Evolutionary conservation across 2,888 invertebrate genomes (phyloP).

Genomic region (Stenchaetothrips biformis): DNA sequence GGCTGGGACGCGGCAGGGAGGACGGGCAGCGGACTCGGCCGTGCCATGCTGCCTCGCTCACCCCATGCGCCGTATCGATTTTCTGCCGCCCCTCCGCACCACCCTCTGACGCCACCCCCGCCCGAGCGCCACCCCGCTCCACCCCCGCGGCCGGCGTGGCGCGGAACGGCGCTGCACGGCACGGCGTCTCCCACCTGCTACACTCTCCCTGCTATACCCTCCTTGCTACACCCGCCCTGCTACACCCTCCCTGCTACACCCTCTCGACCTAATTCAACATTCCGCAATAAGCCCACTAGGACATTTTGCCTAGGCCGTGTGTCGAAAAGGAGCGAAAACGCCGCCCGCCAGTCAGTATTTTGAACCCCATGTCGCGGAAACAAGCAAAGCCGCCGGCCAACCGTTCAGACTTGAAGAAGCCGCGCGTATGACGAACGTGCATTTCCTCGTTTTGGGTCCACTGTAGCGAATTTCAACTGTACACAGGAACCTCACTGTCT

Average conservation of each 20-base stretch:
- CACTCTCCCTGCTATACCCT: background rate
- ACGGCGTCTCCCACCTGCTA: background rate
- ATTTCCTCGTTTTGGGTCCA: too few relatives aligned
- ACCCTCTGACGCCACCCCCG: background rate
- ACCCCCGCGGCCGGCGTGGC: background rate
- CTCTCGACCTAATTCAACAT: conserved; percentile 23
- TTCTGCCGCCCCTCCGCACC: background rate
- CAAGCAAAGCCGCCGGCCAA: too few relatives aligned
- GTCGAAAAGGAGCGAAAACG: too few relatives aligned
- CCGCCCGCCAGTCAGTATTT: too few relatives aligned
- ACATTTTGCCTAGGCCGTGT: too few relatives aligned
- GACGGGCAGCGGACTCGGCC: background rate
- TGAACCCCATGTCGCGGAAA: too few relatives aligned
- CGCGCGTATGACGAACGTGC: too few relatives aligned
- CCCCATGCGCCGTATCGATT: conserved; percentile 17
- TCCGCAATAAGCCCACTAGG: background rate
- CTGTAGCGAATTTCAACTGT: too few relatives aligned
- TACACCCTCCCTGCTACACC: background rate
- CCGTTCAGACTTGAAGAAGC: too few relatives aligned
- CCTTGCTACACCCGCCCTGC: background rate
- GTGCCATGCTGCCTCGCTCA: conserved; percentile 1
- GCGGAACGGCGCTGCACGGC: background rate
- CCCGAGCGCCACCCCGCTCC: background rate
- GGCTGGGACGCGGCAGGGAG: background rate
- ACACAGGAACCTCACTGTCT: too few relatives aligned